These are phyloP conservation scores for Columba guinea DNA, from an alignment of 2,797 vertebrate genomes.

Conservation along the genomic window DNA sequence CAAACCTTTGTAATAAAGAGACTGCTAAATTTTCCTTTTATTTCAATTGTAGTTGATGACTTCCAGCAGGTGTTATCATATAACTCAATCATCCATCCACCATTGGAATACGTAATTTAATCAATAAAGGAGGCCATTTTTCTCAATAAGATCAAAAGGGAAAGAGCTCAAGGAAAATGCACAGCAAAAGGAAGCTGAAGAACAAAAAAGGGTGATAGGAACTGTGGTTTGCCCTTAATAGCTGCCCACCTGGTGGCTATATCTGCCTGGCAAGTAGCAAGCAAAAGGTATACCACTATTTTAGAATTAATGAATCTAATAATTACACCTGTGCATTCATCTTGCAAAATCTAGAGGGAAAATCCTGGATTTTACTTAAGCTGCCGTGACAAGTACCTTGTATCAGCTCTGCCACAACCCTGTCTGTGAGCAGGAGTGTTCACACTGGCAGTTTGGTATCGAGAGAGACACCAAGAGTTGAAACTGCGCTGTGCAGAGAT, in stretches of 20 bases:
- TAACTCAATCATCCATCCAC: constrained; percentile 25
- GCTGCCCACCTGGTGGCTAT: neutral
- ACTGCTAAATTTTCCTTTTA: constrained; percentile 55
- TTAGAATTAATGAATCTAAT: neutral
- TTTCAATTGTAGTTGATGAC: constrained; percentile 48
- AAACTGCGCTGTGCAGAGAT: neutral
- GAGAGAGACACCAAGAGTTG: neutral
- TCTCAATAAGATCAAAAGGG: constrained; percentile 24
- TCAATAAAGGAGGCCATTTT: constrained; percentile 56
- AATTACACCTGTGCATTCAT: neutral
- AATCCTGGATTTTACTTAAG: neutral
- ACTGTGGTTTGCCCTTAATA: neutral
- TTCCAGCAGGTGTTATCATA: constrained; percentile 35
- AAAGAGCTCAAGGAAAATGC: constrained; percentile 14
- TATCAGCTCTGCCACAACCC: neutral
- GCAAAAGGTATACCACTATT: neutral
- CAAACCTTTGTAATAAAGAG: constrained; percentile 48
- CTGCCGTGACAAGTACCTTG: neutral
- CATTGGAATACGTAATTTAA: constrained; percentile 63
- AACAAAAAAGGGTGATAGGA: neutral
- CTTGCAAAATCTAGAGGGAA: neutral
- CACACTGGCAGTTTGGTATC: neutral
- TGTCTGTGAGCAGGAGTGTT: neutral
- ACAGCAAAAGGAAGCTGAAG: neutral
- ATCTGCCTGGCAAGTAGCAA: neutral